Evolutionary conservation across 2,797 vertebrate genomes (phyloP), one percentile per base, ranked within the genome.

Genomic region (Oceanodroma leucorhoa): DNA sequence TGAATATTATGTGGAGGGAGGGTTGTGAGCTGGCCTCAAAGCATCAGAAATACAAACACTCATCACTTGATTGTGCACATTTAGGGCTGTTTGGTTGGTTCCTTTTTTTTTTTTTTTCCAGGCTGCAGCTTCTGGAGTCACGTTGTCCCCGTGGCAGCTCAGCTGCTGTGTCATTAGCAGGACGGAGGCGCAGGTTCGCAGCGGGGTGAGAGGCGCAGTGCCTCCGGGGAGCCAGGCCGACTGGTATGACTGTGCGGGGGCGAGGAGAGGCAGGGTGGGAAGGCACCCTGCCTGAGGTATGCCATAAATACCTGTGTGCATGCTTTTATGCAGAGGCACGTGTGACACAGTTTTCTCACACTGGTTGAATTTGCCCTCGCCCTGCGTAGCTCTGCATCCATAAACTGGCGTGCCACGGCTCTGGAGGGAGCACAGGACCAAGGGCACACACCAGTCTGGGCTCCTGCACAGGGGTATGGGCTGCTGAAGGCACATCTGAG

Each of bases 21-120:
- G 83, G 71, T 29, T 92, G 93, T 94, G 96, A 97, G 90, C 78
- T 93, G 94, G 94, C 94, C 92, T 89, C 64, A 95, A 96, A 94
- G 93, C 95, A 94, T 95, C 93, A 96, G 90, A 87, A 95, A 89
- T 95, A 82, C 86, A 90, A 95, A 96, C 91, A 95, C 78, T 96
- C 95, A 97, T 95, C 93, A 87, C 55, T 71, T 95, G 96, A 95
- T 94, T 93, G 96, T 92, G 94, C 81, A 75, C 88, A 75, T 89
- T 79, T 65, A 88, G 46, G 60, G 65, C 45, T 90, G 82, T 8
- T 76, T 36, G 89, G 76, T 89, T n/a, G 66, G n/a, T n/a, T 40
- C 6, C 4, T 30, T 79, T 40, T 43, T 66, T 64, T 19, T 43
- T 71, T 62, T 22, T 23, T 76, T 79, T 58, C 36, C 83, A 58